phyloP scores from a whole-genome alignment of 2,888 invertebrate species.

The Rhamnusium bicolor region DNA sequence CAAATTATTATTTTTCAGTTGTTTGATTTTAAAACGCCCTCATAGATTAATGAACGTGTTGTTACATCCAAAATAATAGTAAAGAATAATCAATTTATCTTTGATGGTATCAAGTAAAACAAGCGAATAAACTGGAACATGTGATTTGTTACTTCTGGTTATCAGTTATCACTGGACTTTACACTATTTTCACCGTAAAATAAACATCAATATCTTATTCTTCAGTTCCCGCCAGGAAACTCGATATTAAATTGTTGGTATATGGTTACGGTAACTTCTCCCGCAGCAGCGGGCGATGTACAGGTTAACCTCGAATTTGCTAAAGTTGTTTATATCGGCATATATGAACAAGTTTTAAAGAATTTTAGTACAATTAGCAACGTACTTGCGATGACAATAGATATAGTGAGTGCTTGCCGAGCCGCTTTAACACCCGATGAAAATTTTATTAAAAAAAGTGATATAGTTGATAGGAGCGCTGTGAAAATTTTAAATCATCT shows the following conservation, averaged over 20 bases:
- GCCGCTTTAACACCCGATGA: background rate
- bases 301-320: background rate
- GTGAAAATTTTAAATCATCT: background rate
- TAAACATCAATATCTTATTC: no score
- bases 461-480: background rate
- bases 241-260: background rate
- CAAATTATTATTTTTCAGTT: no score
- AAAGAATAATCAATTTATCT: background rate
- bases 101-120: background rate
- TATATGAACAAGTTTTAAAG: background rate
- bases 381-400: background rate
- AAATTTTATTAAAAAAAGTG: background rate
- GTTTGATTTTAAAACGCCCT: background rate
- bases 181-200: background rate
- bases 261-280: background rate
- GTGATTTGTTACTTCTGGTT: background rate
- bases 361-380: background rate
- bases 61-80: background rate
- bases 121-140: background rate
- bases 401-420: conserved; percentile 15
- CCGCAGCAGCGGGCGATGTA: background rate
- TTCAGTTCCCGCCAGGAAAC: background rate
- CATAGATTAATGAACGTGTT: no score
- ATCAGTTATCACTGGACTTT: no score
- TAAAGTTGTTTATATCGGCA: background rate